phyloP scores from a whole-genome alignment of 2,797 vertebrate species.

The Pseudochirops corinnae region DNA sequence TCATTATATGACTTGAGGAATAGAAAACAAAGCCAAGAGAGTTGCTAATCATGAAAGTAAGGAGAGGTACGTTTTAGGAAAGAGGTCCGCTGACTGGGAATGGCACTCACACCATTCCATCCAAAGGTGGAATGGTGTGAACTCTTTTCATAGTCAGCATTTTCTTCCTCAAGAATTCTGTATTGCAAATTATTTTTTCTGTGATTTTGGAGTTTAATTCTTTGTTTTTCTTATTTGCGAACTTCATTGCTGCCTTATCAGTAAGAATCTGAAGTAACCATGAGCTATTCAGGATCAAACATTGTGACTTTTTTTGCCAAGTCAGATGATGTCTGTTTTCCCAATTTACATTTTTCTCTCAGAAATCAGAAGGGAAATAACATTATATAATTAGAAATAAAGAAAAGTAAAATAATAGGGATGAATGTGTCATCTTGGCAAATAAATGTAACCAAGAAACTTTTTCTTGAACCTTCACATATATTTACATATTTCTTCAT shows the following conservation, averaged over 20 bases:
- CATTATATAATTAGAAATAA: background rate
- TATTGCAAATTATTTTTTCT: background rate
- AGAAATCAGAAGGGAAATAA: background rate
- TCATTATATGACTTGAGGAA: background rate
- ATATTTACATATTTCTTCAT: background rate
- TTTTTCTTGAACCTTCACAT: background rate
- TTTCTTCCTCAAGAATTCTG: background rate
- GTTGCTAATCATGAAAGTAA: background rate
- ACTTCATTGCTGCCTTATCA: background rate
- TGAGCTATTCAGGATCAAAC: background rate
- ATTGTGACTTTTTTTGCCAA: background rate
- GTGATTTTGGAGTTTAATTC: background rate
- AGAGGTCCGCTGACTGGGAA: background rate
- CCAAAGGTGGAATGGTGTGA: background rate
- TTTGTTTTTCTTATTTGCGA: background rate
- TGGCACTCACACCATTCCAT: background rate
- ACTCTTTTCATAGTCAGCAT: background rate
- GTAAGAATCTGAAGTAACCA: background rate
- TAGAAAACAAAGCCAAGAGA: slow-evolving; percentile 3
- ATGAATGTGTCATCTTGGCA: background rate
- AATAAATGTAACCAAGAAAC: background rate
- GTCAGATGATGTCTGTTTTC: background rate
- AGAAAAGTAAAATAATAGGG: background rate
- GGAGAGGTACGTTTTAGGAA: background rate
- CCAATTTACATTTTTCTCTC: background rate